phyloP scores from a whole-genome alignment of 1,140 invertebrate genomes.

The Drosophila nikananu region DNA sequence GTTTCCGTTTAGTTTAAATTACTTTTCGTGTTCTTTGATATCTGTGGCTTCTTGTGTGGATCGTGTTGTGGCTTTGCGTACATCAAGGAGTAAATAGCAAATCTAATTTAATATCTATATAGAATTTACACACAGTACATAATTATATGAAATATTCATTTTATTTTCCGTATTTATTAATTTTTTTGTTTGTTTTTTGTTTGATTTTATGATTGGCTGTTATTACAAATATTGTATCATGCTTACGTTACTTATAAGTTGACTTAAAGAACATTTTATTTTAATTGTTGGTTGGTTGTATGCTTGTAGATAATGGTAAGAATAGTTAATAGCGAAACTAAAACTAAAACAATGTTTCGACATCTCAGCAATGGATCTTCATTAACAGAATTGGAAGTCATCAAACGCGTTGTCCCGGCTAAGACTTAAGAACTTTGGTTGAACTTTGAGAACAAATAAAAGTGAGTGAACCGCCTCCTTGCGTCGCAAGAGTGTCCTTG shows the following conservation, averaged over 20 bases:
- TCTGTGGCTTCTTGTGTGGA: conserved; percentile 49
- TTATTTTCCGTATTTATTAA: conserved; percentile 42
- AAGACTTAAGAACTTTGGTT: conserved; percentile 72
- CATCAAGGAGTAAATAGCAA: conserved; percentile 53
- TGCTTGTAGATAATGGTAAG: conserved; percentile 45
- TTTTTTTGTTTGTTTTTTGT: conserved; percentile 32
- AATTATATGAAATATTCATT: conserved; percentile 66
- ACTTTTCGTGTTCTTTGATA: conserved; percentile 38
- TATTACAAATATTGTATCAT: conserved; percentile 54
- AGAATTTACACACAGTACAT: conserved; percentile 62
- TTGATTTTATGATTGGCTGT: conserved; percentile 37
- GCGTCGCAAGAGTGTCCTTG: conserved; percentile 23
- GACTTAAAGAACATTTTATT: conserved; percentile 73
- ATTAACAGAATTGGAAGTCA: conserved; percentile 67
- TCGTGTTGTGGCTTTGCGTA: conserved; percentile 42
- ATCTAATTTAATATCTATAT: conserved; percentile 56
- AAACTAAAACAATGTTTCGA: conserved; percentile 46
- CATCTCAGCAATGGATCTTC: conserved; percentile 48
- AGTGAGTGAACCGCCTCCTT: conserved; percentile 28
- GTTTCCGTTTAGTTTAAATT: conserved; percentile 42
- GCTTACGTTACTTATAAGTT: conserved; percentile 58
- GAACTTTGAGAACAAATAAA: conserved; percentile 72
- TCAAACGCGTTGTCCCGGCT: conserved; percentile 29
- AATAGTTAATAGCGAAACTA: conserved; percentile 53
- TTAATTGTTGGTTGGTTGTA: conserved; percentile 30